A percentile compares a stretch with the other conserved stretches of the same genome.
These are phyloP conservation scores for Dendrolimus kikuchii DNA, from an alignment of 1,140 invertebrate species.

Conservation along the genomic window DNA sequence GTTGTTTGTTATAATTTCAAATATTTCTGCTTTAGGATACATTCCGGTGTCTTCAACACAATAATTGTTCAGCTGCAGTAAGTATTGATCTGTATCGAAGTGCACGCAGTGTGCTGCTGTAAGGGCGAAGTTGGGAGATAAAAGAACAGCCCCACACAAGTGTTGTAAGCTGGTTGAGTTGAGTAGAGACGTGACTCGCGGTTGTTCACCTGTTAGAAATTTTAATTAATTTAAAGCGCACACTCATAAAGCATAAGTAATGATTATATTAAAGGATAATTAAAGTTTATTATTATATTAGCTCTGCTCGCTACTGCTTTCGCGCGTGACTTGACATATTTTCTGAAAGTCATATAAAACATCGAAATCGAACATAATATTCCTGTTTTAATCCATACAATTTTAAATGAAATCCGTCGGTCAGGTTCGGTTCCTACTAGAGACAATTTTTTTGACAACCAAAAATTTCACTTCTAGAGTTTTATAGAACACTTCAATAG, in stretches of 20 bases:
- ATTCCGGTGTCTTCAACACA: conserved; percentile 20
- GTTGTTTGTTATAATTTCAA: conserved; percentile 34
- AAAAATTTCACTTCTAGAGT: no score
- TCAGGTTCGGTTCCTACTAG: no score
- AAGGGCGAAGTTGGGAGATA: conserved; percentile 29
- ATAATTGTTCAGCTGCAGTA: conserved; percentile 42
- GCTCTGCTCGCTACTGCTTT: no score
- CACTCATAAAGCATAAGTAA: not conserved
- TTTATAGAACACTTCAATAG: no score
- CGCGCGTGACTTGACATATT: no score
- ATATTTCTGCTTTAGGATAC: conserved; percentile 23
- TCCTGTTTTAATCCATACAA: no score
- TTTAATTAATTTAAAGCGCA: conserved; percentile 4
- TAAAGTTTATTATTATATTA: no score
- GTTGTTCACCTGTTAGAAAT: conserved; percentile 30
- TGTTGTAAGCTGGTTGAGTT: conserved; percentile 29
- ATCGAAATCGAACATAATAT: no score
- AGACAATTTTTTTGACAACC: no score
- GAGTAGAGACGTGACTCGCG: conserved; percentile 34
- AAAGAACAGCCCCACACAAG: conserved; percentile 42
- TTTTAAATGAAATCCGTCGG: no score
- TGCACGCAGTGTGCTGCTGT: conserved; percentile 54
- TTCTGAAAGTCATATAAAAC: no score
- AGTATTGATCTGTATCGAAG: conserved; percentile 24
- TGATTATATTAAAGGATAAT: no score